Evolutionary conservation across 1,140 invertebrate genomes (phyloP), one percentile per base, ranked within the genome.

Genomic region (Drosophila sproati): DNA sequence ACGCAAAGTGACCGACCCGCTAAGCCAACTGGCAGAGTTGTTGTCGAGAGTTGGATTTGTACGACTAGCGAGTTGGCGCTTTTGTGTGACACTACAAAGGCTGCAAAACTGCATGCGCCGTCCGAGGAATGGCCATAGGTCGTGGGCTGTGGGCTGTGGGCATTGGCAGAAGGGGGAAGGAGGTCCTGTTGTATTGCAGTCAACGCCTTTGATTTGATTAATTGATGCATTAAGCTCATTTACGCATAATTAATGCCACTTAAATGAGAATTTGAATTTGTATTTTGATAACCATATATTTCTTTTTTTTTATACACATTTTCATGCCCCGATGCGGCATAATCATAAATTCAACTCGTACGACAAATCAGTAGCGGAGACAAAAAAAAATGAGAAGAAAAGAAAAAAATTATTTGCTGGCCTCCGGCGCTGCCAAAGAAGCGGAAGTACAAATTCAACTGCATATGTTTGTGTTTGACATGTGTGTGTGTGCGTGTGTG

Each of bases 161-260:
- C 28, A 35, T 7, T 32, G 37, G 29, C 12, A 45, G 34, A 31
- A 6, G 12, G 41, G n/a, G 41, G 4, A 43, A 8, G 34, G 12
- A 28, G 12, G 1, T 3, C 7, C 31, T 31, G 35, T 4, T 47
- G 57, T 59, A 70, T 55, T 73, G 74, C 69, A 39, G 50, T 48
- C 51, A 57, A 78, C 73, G 52, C 73, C 83, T 87, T 87, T 87
- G 83, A 87, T 87, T 89, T 89, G 83, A 87, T 87, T 87, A 87
- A 87, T 87, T 87, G 83, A 87, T 87, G 83, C 83, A 87, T 87
- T 83, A 87, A 89, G 85, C 83, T 83, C 83, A 87, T 87, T 87
- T 87, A 87, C 83, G 83, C 83, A 87, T 87, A 87, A 83, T 83
- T 87, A 87, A 87, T 87, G 73, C 70, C 77, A 74, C 83, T 87